Evolutionary conservation across 2,888 invertebrate species (phyloP), one percentile per base, ranked within the genome.

Genomic region (Hypsopygia costalis): DNA sequence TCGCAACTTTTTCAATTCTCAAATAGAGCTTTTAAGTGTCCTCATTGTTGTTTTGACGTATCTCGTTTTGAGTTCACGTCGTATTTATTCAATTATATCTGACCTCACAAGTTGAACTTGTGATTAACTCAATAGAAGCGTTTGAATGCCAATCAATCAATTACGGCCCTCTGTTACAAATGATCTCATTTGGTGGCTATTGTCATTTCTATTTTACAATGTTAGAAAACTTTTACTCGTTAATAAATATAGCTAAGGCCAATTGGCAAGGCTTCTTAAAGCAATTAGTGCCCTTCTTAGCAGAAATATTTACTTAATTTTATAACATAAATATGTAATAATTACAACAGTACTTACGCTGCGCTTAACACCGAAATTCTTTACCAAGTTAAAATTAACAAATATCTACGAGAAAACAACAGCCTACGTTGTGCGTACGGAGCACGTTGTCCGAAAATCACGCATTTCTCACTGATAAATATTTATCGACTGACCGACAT

Each of bases 401-500:
- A n/a, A 12, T 36, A 5, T 32, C 33, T 34, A 25, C 2, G 25
- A 8, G 6, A 25, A 25, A 25, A 25, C 25, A 25, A 25, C 25
- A 2, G 6, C 8, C 1, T 25, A n/a, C 25, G 6, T 25, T 25
- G 40, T 36, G 27, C 37, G 32, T 34, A 31, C 32, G 30, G 40
- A 36, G 34, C 52, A 55, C 55, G 50, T 52, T 50, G 45, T 32
- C 42, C 40, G 29, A 46, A 46, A 42, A 45, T 46, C 45, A 37
- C 44, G 40, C 46, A 41, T 47, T 48, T 52, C 55, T 49, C 30
- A 43, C 52, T 51, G 53, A 58, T 57, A 56, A 67, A 60, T 65
- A 62, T 62, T 53, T 61, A 58, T 58, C 50, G 49, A 55, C 47
- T 62, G 65, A 62, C 70, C 66, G 59, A 67, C 61, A 57, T 60